Percentiles rank a stretch among this genome's conserved stretches.
phyloP scores from a whole-genome alignment of 2,113 vertebrate species.

The Gasterosteus aculeatus region DNA sequence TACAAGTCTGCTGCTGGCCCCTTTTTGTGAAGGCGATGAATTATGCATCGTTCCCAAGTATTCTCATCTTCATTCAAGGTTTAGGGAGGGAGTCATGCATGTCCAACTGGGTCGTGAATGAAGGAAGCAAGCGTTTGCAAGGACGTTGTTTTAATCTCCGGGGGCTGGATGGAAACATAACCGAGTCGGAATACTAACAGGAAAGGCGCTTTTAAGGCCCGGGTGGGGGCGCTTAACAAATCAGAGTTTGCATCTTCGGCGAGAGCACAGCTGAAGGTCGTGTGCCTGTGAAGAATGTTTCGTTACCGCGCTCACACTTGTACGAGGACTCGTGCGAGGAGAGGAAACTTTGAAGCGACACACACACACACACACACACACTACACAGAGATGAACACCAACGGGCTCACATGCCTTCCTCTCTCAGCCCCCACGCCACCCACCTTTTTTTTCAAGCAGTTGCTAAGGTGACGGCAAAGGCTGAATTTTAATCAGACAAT shows the following conservation, averaged over 20 bases:
- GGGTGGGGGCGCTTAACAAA: not conserved
- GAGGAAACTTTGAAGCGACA: slow-evolving; percentile 68
- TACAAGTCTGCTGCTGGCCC: slow-evolving; percentile 20
- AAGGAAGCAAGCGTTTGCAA: not conserved
- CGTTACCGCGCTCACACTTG: slow-evolving; percentile 39
- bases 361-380: slow-evolving; percentile 45
- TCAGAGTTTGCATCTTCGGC: slow-evolving; percentile 5
- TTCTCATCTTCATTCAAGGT: slow-evolving; percentile 56
- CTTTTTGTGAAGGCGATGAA: slow-evolving; percentile 39
- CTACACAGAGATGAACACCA: slow-evolving; percentile 54
- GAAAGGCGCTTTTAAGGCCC: not conserved
- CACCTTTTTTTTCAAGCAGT: slow-evolving; percentile 82
- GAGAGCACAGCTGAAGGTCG: slow-evolving; percentile 50
- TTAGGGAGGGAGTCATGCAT: slow-evolving; percentile 9
- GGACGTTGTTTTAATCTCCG: slow-evolving; percentile 8
- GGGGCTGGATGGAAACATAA: slow-evolving; percentile 24
- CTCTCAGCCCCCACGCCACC: slow-evolving; percentile 82
- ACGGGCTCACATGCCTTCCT: slow-evolving; percentile 73
- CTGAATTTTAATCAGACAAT: slow-evolving; percentile 84
- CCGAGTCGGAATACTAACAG: not conserved
- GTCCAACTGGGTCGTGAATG: slow-evolving; percentile 7
- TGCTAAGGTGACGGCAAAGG: slow-evolving; percentile 84
- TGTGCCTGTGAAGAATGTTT: slow-evolving; percentile 59
- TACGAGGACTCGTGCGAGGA: slow-evolving; percentile 63
- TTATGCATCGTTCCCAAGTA: slow-evolving; percentile 53